Conservation (phyloP, 2,113 vertebrate species). For the Xenopus borealis region DNA sequence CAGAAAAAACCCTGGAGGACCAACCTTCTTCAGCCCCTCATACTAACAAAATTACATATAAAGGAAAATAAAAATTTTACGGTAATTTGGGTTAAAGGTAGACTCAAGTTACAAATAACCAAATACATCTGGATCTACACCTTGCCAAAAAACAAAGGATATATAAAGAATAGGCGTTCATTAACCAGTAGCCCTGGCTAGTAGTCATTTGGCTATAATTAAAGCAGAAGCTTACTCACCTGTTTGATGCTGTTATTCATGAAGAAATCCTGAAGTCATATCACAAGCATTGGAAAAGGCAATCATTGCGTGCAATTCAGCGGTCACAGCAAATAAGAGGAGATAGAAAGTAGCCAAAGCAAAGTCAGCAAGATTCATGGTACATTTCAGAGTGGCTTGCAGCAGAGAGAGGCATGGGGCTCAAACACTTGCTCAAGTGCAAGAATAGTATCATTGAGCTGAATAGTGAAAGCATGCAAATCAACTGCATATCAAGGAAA, state of each 20-base stretch:
- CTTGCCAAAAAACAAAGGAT: too few species aligned
- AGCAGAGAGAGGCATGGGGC: not conserved
- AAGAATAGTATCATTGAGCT: not conserved
- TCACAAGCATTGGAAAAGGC: slow-evolving; percentile 92
- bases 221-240: slow-evolving; percentile 76
- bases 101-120: too few species aligned
- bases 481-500: not conserved
- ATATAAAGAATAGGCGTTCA: not conserved
- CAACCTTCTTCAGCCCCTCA: too few species aligned
- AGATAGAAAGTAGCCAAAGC: slow-evolving; percentile 47
- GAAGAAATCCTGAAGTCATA: slow-evolving; percentile 98
- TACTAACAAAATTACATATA: too few species aligned
- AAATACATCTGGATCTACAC: too few species aligned
- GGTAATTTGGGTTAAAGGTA: too few species aligned
- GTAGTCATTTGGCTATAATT: slow-evolving; percentile 11
- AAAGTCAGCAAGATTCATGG: slow-evolving; percentile 46
- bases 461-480: slow-evolving; percentile 21
- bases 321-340: slow-evolving; percentile 70
- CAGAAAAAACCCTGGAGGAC: too few species aligned
- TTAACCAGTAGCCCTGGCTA: not conserved
- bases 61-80: too few species aligned
- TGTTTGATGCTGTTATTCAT: slow-evolving; percentile 95
- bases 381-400: slow-evolving; percentile 16
- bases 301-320: slow-evolving; percentile 81
- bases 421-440: not conserved